Base-by-base conservation (phyloP, 2,888 invertebrate genomes). In the Agelastica alni region DNA sequence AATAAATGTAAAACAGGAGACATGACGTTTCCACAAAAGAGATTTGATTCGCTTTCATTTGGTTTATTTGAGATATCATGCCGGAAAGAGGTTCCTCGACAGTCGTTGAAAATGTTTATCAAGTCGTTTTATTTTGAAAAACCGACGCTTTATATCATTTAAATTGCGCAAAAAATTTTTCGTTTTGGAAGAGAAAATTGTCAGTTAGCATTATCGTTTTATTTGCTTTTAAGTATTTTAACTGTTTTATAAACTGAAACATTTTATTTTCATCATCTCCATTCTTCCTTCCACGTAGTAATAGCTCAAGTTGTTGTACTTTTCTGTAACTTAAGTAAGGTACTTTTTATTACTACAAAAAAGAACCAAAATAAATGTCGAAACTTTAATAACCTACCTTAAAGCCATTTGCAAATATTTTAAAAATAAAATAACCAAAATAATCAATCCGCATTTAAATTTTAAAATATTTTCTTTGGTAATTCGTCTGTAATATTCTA, bases 1-100 rank as follows among this genome's bases (percentile, higher is more conserved):
- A 71, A 71, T 70, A 70, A 71, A 70, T 67, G 67, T 65, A 68
- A 64, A 66, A 66, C 63, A 66, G 62, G 56, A 61, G 63, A 65
- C 67, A 66, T 68, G 68, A 69, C 67, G 67, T 66, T 64, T 66
- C 58, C 62, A 69, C 68, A 69, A 70, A 70, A 64, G 64, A 62
- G 66, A 68, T 68, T 66, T 67, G 64, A 68, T 68, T 68, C 61
- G 65, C 63, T 66, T 68, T 65, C 63, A 65, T 64, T 66, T 68
- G 60, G 51, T 56, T 54, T 59, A 44, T 51, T 41, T 48, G 48
- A 31, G 51, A 37, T 59, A 54, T 51, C 51, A 42, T 10, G 12
- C 18, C 1, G 28, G 51, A 52, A 34, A 42, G 37, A 39, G 37
- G 37, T 42, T 48, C 17, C 30, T 31, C 28, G 31, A 32, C 49